Evolutionary conservation across 2,797 vertebrate genomes (phyloP).

Genomic region (Argya squamiceps): DNA sequence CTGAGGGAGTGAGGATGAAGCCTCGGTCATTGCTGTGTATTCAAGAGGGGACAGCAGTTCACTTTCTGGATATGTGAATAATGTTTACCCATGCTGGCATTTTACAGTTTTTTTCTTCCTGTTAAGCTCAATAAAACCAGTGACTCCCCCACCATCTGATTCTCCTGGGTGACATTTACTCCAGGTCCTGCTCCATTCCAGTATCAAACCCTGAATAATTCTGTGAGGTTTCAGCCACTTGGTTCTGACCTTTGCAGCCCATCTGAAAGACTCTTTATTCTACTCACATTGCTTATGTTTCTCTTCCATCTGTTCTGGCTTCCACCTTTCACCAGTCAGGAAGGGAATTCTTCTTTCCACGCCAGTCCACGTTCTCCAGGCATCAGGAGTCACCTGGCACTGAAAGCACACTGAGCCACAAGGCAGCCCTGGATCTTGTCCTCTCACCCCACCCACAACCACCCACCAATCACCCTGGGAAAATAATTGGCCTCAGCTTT

Average conservation of each 20-base stretch:
- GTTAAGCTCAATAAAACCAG: neutral
- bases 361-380: neutral
- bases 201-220: neutral
- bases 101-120: conserved; percentile 57
- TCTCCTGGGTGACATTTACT: neutral
- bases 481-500: neutral
- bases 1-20: neutral
- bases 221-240: neutral
- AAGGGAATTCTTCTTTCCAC: neutral
- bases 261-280: neutral
- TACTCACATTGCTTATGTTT: neutral
- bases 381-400: neutral
- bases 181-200: neutral
- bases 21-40: neutral
- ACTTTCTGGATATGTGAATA: neutral
- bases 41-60: conserved; percentile 17
- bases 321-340: neutral
- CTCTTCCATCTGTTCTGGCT: neutral
- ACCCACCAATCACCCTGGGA: neutral
- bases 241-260: neutral
- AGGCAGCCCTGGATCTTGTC: neutral
- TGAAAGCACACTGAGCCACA: neutral
- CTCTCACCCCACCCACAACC: neutral
- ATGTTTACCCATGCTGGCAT: conserved; percentile 21
- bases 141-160: neutral